Percentiles rank a stretch among this genome's conserved stretches.
Conservation (phyloP, 2,888 invertebrate species). For the Folsomia candida region DNA sequence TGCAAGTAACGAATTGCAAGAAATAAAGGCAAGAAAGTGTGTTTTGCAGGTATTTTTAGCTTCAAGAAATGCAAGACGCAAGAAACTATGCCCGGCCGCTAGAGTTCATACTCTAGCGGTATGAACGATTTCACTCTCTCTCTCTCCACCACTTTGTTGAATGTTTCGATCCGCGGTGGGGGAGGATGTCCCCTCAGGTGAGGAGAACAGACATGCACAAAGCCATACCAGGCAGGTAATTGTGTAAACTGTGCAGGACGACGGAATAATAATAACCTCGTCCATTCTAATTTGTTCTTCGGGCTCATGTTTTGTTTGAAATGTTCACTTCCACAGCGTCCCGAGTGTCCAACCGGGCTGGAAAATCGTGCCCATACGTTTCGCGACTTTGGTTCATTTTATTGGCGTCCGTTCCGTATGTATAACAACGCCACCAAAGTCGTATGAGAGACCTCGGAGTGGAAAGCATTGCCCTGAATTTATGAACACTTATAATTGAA, state of each 20-base stretch:
- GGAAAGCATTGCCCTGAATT: neutral
- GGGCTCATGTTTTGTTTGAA: no score
- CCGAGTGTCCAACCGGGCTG: conserved; percentile 1
- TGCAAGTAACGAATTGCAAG: no score
- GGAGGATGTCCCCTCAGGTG: neutral
- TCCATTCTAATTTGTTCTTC: conserved; percentile 3
- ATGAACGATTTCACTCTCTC: conserved; percentile 2
- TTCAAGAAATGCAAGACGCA: no score
- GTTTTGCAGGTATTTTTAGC: no score
- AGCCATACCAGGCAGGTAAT: neutral
- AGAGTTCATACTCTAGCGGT: no score
- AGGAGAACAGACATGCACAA: neutral
- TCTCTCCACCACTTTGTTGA: no score
- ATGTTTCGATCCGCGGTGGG: neutral
- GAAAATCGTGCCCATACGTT: neutral
- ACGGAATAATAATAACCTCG: neutral
- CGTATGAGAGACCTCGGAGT: neutral
- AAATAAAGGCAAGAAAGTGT: no score
- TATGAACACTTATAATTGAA: conserved; percentile 8
- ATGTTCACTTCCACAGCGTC: neutral
- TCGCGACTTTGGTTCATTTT: neutral
- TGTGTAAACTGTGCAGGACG: no score
- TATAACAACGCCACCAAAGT: neutral
- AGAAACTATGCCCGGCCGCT: no score
- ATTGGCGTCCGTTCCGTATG: neutral